Conservation (phyloP, 2,888 invertebrate species). For the Prosapia bicincta region DNA sequence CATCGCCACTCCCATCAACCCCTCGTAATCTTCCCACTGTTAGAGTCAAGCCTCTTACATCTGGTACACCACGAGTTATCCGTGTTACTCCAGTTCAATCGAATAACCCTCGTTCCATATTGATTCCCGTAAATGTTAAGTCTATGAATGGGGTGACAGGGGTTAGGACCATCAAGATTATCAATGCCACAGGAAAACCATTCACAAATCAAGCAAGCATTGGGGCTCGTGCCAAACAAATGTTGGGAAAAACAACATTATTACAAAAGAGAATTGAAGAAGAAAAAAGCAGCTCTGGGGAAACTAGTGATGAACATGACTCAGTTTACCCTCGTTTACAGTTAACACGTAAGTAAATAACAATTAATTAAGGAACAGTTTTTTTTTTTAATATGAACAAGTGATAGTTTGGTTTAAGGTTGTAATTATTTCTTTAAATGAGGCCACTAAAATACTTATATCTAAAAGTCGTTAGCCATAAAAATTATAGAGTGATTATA, state of each 20-base stretch:
- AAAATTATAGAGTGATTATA: too few relatives aligned
- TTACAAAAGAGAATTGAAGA: constrained; percentile 3
- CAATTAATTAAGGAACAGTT: too few relatives aligned
- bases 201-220: constrained; percentile 37
- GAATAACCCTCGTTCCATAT: constrained; percentile 57
- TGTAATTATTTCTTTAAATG: too few relatives aligned
- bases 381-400: too few relatives aligned
- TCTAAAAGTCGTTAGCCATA: too few relatives aligned
- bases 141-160: constrained; percentile 60
- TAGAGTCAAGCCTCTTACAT: constrained; percentile 34
- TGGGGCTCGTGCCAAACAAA: constrained; percentile 14
- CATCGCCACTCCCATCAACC: background rate
- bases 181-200: constrained; percentile 47
- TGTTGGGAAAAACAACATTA: constrained; percentile 8
- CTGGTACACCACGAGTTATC: constrained; percentile 29
- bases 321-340: constrained; percentile 61
- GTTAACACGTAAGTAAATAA: constrained; percentile 51
- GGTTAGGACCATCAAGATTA: constrained; percentile 67
- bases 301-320: constrained; percentile 39
- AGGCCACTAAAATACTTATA: too few relatives aligned
- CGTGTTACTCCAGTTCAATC: constrained; percentile 47
- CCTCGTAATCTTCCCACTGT: constrained; percentile 16
- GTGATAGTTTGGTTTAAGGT: too few relatives aligned
- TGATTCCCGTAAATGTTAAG: constrained; percentile 66
- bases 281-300: constrained; percentile 39